A percentile compares a stretch with the other conserved stretches of the same genome.
phyloP scores from a whole-genome alignment of 2,113 vertebrate genomes.

The Oreochromis spilurus region DNA sequence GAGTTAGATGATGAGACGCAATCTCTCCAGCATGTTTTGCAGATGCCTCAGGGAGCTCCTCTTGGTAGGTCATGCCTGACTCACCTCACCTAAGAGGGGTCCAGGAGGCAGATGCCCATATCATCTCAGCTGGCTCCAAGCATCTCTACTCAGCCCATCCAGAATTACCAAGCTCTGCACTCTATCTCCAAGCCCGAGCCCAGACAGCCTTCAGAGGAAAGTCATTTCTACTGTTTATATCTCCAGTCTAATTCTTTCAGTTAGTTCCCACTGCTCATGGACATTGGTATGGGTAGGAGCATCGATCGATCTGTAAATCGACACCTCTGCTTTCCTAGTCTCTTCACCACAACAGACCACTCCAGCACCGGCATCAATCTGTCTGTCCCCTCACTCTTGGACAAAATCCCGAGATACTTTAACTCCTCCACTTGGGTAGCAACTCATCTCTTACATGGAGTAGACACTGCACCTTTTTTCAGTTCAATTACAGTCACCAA shows the following conservation, averaged over 20 bases:
- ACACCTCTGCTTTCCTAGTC: neutral
- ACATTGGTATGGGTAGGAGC: neutral
- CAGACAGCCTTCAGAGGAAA: neutral
- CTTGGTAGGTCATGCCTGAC: neutral
- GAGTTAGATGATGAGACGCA: neutral
- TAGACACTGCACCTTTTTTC: neutral
- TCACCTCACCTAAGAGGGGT: neutral
- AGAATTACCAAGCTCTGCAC: neutral
- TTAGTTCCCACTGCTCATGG: neutral
- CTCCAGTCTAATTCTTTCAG: neutral
- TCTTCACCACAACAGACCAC: neutral
- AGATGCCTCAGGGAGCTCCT: neutral
- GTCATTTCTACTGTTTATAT: neutral
- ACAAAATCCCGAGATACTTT: neutral
- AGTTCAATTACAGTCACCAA: neutral
- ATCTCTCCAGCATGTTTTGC: neutral
- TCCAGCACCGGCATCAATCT: neutral
- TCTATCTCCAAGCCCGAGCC: neutral
- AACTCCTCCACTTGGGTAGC: neutral
- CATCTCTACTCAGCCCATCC: neutral
- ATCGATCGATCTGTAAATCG: neutral
- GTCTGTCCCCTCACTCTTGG: neutral
- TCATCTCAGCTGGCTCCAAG: neutral
- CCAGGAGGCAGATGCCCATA: neutral
- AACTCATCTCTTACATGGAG: neutral